These are phyloP conservation scores for Archocentrus centrarchus DNA, from an alignment of 2,113 vertebrate genomes.

Conservation along the genomic window DNA sequence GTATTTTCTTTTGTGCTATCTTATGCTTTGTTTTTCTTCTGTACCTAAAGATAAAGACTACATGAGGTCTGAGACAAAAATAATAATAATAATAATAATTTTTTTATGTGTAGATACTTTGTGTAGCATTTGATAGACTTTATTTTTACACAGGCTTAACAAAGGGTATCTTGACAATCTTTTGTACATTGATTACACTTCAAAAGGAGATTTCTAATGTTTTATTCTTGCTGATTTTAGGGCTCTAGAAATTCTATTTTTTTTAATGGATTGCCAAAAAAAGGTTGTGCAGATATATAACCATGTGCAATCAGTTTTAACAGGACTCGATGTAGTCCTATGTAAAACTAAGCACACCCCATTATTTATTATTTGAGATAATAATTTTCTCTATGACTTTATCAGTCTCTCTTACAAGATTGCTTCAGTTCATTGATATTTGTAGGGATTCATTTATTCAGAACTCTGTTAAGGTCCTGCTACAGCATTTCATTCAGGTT, in stretches of 20 bases:
- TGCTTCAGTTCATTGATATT: background rate
- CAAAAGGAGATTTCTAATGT: background rate
- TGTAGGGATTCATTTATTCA: no score
- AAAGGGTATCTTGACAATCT: background rate
- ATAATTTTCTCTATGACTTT: background rate
- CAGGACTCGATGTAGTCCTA: no score
- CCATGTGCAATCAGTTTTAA: no score
- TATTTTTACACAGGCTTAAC: background rate
- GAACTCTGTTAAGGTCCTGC: no score
- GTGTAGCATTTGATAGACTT: background rate
- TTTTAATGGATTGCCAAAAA: no score
- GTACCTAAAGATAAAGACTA: background rate
- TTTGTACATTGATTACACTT: accelerated
- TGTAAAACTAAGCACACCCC: no score
- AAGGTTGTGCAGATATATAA: no score
- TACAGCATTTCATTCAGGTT: no score
- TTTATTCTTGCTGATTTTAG: background rate
- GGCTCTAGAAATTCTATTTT: background rate
- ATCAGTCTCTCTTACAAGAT: background rate
- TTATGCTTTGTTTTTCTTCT: background rate
- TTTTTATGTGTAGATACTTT: background rate
- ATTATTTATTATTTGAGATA: background rate
- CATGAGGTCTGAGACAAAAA: background rate
- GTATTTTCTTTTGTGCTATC: background rate
- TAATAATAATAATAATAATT: background rate